Evolutionary conservation across 2,797 vertebrate genomes (phyloP).

Genomic region (Oreochromis mossambicus): DNA sequence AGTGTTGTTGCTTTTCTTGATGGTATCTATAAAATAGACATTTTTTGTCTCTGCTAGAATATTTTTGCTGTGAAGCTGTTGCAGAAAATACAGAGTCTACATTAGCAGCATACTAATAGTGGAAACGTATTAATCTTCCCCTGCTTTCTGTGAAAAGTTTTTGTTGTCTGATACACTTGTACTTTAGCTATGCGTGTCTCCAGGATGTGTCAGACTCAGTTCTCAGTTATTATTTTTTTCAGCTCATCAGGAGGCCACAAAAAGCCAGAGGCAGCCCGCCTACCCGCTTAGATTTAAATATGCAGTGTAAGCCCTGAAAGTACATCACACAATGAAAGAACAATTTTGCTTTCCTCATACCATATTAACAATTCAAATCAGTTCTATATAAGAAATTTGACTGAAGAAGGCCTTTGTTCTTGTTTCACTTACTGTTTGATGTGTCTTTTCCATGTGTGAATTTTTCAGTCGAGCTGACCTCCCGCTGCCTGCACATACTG

Average conservation of each 20-base stretch:
- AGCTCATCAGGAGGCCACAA: constrained; percentile 39
- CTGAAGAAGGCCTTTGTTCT: constrained; percentile 42
- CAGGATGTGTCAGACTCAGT: neutral
- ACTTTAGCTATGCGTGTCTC: neutral
- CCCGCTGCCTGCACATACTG: constrained; percentile 29
- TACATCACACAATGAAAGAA: constrained; percentile 25
- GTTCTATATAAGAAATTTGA: neutral
- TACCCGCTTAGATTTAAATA: constrained; percentile 17
- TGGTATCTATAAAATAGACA: neutral
- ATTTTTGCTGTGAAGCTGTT: neutral
- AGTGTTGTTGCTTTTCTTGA: neutral
- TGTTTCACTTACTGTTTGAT: constrained; percentile 32
- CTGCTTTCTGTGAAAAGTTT: neutral
- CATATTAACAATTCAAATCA: constrained; percentile 45
- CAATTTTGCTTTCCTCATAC: constrained; percentile 13
- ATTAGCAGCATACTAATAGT: neutral
- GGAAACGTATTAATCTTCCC: neutral
- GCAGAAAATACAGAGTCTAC: neutral
- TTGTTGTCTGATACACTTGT: neutral
- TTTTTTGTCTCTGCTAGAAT: neutral
- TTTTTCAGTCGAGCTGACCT: constrained; percentile 28
- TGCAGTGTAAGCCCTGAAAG: constrained; percentile 13
- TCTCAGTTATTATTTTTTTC: neutral
- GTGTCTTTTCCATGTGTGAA: constrained; percentile 36
- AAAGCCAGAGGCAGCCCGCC: constrained; percentile 19